Conservation (phyloP, 2,797 vertebrate genomes). For the Lagocephalus sceleratus region DNA sequence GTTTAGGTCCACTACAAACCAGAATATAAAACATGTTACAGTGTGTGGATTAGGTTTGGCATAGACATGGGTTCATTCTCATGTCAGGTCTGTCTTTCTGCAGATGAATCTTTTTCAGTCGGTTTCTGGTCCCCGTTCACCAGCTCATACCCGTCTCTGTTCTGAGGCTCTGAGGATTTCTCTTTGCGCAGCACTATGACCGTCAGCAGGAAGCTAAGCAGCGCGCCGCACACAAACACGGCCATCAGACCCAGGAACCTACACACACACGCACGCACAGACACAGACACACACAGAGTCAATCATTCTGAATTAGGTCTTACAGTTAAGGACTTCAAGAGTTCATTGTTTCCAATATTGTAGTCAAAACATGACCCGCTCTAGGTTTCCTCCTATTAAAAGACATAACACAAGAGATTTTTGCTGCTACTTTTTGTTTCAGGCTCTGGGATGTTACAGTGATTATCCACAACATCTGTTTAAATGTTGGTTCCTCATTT, state of each 20-base stretch:
- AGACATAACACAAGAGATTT: too few species aligned
- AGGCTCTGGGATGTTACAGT: too few species aligned
- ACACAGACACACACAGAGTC: background rate
- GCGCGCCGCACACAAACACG: conserved; percentile 64
- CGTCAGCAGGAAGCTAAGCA: conserved; percentile 70
- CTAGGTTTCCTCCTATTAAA: too few species aligned
- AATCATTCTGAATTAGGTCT: too few species aligned
- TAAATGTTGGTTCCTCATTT: too few species aligned
- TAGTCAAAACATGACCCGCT: too few species aligned
- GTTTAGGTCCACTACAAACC: background rate
- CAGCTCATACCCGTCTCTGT: conserved; percentile 21
- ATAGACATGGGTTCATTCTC: background rate
- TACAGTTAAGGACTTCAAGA: too few species aligned
- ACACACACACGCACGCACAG: conserved; percentile 8
- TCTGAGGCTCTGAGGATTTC: background rate
- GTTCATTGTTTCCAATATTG: too few species aligned
- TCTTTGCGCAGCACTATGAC: conserved; percentile 45
- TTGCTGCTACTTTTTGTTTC: too few species aligned
- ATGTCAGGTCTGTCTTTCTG: conserved; percentile 27
- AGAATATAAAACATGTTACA: background rate
- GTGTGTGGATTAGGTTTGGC: background rate
- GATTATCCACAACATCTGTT: too few species aligned
- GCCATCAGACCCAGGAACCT: conserved; percentile 76
- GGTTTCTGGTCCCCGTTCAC: conserved; percentile 7
- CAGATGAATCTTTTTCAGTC: background rate